Base-by-base conservation (phyloP, 2,797 vertebrate species). In the Mormyrops attenuatus region DNA sequence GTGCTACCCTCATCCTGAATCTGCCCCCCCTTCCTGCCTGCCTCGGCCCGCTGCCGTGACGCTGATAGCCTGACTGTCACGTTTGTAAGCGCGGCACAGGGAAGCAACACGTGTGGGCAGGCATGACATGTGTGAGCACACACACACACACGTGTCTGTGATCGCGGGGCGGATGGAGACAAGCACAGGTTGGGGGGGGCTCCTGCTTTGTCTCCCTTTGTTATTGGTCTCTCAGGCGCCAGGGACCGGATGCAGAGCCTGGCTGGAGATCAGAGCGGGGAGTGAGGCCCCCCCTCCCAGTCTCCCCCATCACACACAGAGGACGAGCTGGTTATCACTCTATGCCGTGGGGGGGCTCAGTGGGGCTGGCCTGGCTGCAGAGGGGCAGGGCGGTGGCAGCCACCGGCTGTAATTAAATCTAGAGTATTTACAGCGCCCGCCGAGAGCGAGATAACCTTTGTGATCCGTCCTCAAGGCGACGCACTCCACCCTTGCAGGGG, bases 11-110 rank as follows among this genome's bases (percentile, higher is more conserved):
- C 47, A 47, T n/a, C 47, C 80, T 30, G 34, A 63, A 26, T 50
- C 49, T 11, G 8, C 15, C 88, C 50, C 17, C 52, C 26, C 57
- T 85, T 2, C 88, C 41, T 66, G 90, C 89, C 88, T 89, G 80
- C 89, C 88, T 87, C 86, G 90, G 90, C 91, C 90, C 91, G 92
- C 89, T 91, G 91, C 92, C 91, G 88, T 91, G 86, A 91, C 80
- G 92, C 89, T 88, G 86, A 82, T 20, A 47, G 34, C 15, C 34
- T 44, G 41, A 8, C 17, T 26, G 44, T 22, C 41, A 50, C 47
- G 3, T 85, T 30, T 13, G 63, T 30, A 30, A 66, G 63, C 0
- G 26, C 9, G n/a, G 34, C 7, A 85, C 22, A 47, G 41, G 20
- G 41, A 26, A 38, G 8, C 44, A 22, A 85, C 38, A n/a, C 38